Evolutionary conservation across 2,888 invertebrate species (phyloP).

Genomic region (Tridacna gigas): DNA sequence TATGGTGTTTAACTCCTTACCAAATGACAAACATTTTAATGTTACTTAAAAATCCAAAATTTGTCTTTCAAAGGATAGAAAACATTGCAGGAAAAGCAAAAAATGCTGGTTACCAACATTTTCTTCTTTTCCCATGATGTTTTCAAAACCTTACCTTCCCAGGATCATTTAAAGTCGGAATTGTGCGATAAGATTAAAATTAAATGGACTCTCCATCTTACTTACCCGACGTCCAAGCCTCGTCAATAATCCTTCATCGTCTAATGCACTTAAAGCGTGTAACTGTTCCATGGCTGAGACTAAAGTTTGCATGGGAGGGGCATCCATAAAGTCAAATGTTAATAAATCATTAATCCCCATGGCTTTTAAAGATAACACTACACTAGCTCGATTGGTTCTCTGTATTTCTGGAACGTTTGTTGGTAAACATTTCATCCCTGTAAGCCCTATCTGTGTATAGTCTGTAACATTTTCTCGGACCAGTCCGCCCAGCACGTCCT

Average conservation of each 20-base stretch:
- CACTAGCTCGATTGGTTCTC: conserved; percentile 98
- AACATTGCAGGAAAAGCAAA: not conserved
- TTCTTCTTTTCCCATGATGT: not conserved
- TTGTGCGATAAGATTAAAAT: not conserved
- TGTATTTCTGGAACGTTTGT: conserved; percentile 97
- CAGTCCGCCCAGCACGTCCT: conserved; percentile 98
- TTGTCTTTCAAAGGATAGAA: not conserved
- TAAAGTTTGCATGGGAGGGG: conserved; percentile 98
- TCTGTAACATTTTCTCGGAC: conserved; percentile 98
- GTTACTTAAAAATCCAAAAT: too few relatives aligned
- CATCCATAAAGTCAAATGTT: conserved; percentile 99
- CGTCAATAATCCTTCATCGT: conserved; percentile 89
- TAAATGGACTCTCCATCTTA: not conserved
- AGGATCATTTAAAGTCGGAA: not conserved
- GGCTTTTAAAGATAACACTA: conserved; percentile 97
- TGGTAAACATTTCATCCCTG: conserved; percentile 97
- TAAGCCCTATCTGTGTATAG: conserved; percentile 99
- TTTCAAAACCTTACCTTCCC: not conserved
- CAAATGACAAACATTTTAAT: too few relatives aligned
- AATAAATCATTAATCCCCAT: conserved; percentile 99
- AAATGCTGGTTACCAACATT: not conserved
- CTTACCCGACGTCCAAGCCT: conserved; percentile 87
- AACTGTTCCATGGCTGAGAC: conserved; percentile 99
- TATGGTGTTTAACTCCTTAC: too few relatives aligned
- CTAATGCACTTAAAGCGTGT: conserved; percentile 97